phyloP scores from a whole-genome alignment of 2,888 invertebrate species.

The Xylota sylvarum region DNA sequence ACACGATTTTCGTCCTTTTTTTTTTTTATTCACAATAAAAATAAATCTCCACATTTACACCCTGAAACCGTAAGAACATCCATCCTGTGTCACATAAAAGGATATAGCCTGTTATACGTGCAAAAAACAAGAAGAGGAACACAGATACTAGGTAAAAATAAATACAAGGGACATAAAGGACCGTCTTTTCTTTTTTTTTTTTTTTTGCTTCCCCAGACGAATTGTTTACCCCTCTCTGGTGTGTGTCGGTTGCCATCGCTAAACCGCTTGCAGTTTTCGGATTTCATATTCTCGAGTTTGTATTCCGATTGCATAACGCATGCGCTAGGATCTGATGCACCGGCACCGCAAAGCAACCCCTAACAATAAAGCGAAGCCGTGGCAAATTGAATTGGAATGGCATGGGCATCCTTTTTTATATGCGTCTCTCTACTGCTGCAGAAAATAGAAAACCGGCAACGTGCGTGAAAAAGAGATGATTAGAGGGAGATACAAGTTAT shows the following conservation, averaged over 20 bases:
- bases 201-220: not conserved
- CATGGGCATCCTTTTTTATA: conserved; percentile 6
- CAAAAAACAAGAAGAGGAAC: not conserved
- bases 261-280: conserved; percentile 5
- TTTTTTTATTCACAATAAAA: conserved; percentile 29
- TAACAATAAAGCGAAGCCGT: not conserved
- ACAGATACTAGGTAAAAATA: not conserved
- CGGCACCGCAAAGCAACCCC: not conserved
- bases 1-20: conserved; percentile 32
- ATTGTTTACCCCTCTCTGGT: not conserved
- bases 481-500: not conserved
- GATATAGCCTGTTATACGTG: not conserved
- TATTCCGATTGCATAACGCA: conserved; percentile 25
- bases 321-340: conserved; percentile 35
- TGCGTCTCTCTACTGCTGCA: not conserved
- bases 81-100: conserved; percentile 32
- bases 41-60: conserved; percentile 42
- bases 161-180: conserved; percentile 4
- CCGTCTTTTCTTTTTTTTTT: not conserved
- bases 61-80: conserved; percentile 21
- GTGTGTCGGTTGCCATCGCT: too few relatives aligned
- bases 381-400: not conserved
- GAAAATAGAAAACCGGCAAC: conserved; percentile 10
- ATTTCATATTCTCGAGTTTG: not conserved
- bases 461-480: not conserved